Conservation (phyloP, 2,888 invertebrate genomes). For the Philaethria dido region DNA sequence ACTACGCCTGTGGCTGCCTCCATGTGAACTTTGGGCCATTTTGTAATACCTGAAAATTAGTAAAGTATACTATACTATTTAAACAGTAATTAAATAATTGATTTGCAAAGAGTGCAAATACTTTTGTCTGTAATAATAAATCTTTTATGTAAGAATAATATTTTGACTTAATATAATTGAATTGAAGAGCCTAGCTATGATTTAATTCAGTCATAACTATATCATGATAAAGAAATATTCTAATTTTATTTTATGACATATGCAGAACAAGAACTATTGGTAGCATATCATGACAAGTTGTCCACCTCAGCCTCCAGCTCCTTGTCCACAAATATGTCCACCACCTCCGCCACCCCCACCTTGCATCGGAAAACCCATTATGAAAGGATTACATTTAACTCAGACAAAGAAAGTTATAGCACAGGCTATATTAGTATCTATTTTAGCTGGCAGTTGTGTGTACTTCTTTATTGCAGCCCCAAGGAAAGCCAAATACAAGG, state of each 20-base stretch:
- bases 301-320: slow-evolving; percentile 54
- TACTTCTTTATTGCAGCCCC: slow-evolving; percentile 80
- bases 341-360: slow-evolving; percentile 58
- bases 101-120: too few relatives aligned
- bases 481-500: slow-evolving; percentile 85
- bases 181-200: too few relatives aligned
- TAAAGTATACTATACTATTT: background rate
- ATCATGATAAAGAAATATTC: too few relatives aligned
- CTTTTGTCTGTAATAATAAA: too few relatives aligned
- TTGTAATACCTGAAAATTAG: slow-evolving; percentile 51
- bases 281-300: slow-evolving; percentile 45
- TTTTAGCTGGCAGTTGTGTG: slow-evolving; percentile 64
- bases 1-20: slow-evolving; percentile 85
- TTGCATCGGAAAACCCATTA: slow-evolving; percentile 81
- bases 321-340: slow-evolving; percentile 60
- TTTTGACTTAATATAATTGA: too few relatives aligned
- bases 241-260: background rate
- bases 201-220: too few relatives aligned
- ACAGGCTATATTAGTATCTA: slow-evolving; percentile 69
- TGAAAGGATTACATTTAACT: slow-evolving; percentile 87
- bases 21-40: slow-evolving; percentile 87
- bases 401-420: slow-evolving; percentile 85
- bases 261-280: background rate
- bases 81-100: too few relatives aligned
- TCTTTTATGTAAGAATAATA: too few relatives aligned